Conservation (phyloP, 2,797 vertebrate genomes). For the Malurus leucopterus region DNA sequence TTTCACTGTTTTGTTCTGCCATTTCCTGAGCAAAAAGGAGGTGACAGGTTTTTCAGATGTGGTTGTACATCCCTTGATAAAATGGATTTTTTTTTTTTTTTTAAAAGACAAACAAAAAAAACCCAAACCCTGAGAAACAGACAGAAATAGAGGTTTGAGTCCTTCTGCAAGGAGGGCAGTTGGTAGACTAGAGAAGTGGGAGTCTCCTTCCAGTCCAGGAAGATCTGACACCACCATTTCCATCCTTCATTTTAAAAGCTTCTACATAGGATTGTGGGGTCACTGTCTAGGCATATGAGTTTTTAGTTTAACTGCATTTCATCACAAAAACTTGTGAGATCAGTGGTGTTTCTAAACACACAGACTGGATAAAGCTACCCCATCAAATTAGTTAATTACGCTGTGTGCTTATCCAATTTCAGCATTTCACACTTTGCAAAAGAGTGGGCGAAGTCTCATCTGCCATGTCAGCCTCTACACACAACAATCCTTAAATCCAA, state of each 20-base stretch:
- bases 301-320: not conserved
- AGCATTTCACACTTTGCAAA: conserved; percentile 44
- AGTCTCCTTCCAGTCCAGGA: not conserved
- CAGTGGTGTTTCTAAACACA: conserved; percentile 10
- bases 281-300: not conserved
- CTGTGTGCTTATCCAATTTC: conserved; percentile 22
- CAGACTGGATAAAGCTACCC: conserved; percentile 1
- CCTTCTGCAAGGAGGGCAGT: not conserved
- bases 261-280: not conserved
- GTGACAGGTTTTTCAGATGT: not conserved
- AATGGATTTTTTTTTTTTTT: not conserved
- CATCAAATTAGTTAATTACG: conserved; percentile 33
- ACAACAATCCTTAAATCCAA: conserved; percentile 9
- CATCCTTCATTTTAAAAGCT: not conserved
- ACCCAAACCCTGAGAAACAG: not conserved
- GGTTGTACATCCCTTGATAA: not conserved
- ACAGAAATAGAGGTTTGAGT: not conserved
- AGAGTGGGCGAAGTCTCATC: conserved; percentile 7
- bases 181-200: not conserved
- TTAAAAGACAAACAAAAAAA: not conserved
- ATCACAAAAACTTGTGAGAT: not conserved
- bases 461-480: conserved; percentile 7
- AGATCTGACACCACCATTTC: not conserved
- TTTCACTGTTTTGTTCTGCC: not conserved
- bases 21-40: not conserved